Evolutionary conservation across 2,888 invertebrate genomes (phyloP).

Genomic region (Kuschelorhynchus macadamiae): DNA sequence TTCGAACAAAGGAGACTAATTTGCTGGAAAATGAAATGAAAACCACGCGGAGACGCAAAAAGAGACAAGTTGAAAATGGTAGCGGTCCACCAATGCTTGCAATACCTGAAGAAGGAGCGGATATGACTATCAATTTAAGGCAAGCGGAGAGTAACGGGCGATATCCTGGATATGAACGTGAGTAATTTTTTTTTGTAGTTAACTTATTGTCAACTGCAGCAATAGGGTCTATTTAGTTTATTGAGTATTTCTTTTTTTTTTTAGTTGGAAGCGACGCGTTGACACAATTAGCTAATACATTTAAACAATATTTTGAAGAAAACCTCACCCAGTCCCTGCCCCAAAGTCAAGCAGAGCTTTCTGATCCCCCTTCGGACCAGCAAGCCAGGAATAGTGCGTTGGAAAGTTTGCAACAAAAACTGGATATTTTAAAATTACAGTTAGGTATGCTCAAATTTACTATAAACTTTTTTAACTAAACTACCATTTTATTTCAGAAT

Average conservation of each 20-base stretch:
- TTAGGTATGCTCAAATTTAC: constrained; percentile 60
- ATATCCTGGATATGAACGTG: constrained; percentile 3
- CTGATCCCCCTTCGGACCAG: background rate
- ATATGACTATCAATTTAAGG: constrained; percentile 14
- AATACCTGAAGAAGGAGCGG: background rate
- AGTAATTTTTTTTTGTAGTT: background rate
- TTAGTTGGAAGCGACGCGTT: constrained; percentile 16
- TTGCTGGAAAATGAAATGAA: background rate
- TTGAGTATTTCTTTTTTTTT: background rate
- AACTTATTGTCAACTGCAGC: background rate
- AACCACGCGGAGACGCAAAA: background rate
- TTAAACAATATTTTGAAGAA: constrained; percentile 41
- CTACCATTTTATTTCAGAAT: constrained; percentile 28
- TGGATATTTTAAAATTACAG: constrained; percentile 60
- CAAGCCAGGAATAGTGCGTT: constrained; percentile 31
- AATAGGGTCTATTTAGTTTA: background rate
- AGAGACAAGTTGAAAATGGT: constrained; percentile 11
- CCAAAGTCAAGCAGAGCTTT: background rate
- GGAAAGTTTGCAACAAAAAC: constrained; percentile 54
- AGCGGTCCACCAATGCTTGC: background rate
- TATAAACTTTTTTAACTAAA: constrained; percentile 36
- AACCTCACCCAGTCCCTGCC: background rate
- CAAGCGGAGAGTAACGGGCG: background rate
- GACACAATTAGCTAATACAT: constrained; percentile 23
- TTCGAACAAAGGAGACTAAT: background rate